Base-by-base conservation (phyloP, 2,888 invertebrate species). In the Noctua fimbriata region DNA sequence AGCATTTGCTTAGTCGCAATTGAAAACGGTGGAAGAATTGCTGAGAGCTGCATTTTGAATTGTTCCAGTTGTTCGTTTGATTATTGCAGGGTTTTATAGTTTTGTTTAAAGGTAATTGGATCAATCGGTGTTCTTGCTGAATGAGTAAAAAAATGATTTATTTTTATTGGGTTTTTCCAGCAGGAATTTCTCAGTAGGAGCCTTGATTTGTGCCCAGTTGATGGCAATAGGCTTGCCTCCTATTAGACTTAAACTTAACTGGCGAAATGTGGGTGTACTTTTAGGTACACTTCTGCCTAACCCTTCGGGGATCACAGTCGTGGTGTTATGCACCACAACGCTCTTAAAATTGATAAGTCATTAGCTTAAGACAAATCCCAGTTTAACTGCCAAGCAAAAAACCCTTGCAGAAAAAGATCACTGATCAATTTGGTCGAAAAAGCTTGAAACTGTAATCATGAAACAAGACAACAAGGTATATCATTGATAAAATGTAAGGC, bases 1-100 rank as follows among this genome's bases (percentile, higher is more conserved):
- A 77, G 66, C 79, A 75, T 72, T 84, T 84, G 83, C 84, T 86
- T 82, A 70, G 69, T 81, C 74, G 65, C 79, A 87, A 83, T 82
- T 85, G 74, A 78, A 84, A 82, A 71, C 69, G 18, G 71, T 71
- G 55, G 32, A 84, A 76, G 69, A 82, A 79, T 76, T 86, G 76
- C 81, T 80, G 52, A 78, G 69, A 67, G 74, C 63, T 69, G 70
- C 72, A 76, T 86, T 80, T 79, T n/a, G n/a, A 81, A 82, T 79
- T 76, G 65, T 71, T 28, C 21, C 80, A 79, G 63, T 76, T 73
- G 32, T 47, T 49, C 71, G 52, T 78, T 81, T 81, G 28, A 70
- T 55, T 63, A 73, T 86, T 63, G 6, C 60, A 44, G 10, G n/a
- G 32, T 21, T 79, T 52, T 24, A 44, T 16, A 65, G 58, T 74